Percentiles rank a stretch among this genome's conserved stretches.
These are phyloP conservation scores for Apis mellifera DNA, from an alignment of 1,140 invertebrate genomes.

Conservation along the genomic window Amel_HAv3.1 CM009944.2:4624501-4625000, in stretches of 20 bases:
- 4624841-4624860: background rate
- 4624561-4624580: conserved; percentile 31
- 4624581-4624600: conserved; percentile 38
- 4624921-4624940: background rate
- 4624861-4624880: background rate
- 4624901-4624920: conserved; percentile 14
- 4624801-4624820: background rate
- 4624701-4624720: conserved; percentile 12
- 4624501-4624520: background rate
- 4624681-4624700: conserved; percentile 26
- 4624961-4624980: background rate
- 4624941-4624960: background rate
- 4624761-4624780: background rate
- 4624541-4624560: conserved; percentile 1
- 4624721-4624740: conserved; percentile 22
- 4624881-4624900: background rate
- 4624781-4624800: background rate
- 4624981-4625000: too few species aligned
- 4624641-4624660: conserved; percentile 41
- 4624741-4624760: background rate
- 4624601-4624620: conserved; percentile 35
- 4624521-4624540: too few species aligned
- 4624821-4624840: background rate
- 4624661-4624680: conserved; percentile 25
- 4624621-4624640: conserved; percentile 29